These are phyloP conservation scores for Danio choprae DNA, from an alignment of 2,797 vertebrate species.

Conservation along the genomic window DNA sequence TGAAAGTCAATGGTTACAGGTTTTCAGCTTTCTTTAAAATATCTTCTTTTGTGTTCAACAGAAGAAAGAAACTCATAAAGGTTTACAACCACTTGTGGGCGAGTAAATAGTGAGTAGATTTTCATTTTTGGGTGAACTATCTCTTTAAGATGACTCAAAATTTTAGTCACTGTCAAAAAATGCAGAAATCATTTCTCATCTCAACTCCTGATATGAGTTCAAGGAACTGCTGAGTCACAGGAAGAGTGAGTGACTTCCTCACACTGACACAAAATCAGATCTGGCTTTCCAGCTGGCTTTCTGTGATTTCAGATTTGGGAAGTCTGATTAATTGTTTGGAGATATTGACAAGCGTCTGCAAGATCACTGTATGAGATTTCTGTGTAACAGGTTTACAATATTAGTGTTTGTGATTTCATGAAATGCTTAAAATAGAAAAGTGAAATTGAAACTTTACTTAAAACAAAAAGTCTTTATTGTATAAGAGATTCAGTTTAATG, in stretches of 20 bases:
- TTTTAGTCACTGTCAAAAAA: background rate
- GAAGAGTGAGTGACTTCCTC: conserved; percentile 28
- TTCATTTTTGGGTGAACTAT: no score
- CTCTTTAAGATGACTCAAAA: no score
- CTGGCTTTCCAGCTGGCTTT: background rate
- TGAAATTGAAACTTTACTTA: background rate
- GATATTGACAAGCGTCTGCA: background rate
- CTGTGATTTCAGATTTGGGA: background rate
- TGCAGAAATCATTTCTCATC: background rate
- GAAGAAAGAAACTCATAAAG: no score
- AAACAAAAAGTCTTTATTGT: no score
- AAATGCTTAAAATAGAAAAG: background rate
- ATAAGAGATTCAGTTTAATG: background rate
- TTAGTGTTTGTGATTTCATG: background rate
- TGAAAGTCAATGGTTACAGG: no score
- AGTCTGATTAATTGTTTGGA: background rate
- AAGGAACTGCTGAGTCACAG: conserved; percentile 41
- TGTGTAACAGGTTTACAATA: background rate
- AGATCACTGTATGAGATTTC: background rate
- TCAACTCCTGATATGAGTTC: background rate
- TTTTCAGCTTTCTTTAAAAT: no score
- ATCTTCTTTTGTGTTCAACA: no score
- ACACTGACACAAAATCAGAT: background rate
- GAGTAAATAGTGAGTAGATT: no score
- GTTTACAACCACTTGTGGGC: no score